phyloP scores from a whole-genome alignment of 1,140 invertebrate genomes.

The Nixonia krombeini region DNA sequence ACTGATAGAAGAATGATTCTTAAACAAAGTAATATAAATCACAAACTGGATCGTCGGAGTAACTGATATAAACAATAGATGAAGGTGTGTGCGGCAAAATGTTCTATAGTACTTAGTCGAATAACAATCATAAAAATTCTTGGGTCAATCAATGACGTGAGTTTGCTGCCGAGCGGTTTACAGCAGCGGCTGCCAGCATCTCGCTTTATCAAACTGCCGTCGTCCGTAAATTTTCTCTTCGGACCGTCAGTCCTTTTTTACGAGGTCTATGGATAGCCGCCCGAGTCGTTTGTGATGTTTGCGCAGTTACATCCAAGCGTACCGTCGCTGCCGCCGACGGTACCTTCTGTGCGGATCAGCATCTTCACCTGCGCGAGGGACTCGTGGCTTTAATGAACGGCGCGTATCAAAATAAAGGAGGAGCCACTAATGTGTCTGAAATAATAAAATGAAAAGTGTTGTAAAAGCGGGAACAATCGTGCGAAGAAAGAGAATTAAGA shows the following conservation, averaged over 20 bases:
- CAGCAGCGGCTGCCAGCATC: constrained; percentile 38
- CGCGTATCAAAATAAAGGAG: no score
- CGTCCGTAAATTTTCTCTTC: constrained; percentile 28
- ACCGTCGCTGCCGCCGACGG: constrained; percentile 5
- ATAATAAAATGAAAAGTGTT: no score
- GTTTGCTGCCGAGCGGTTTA: constrained; percentile 55
- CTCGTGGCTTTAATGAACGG: no score
- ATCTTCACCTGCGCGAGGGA: no score
- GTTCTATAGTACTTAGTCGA: constrained; percentile 44
- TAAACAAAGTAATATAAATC: no score
- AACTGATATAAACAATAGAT: no score
- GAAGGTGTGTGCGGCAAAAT: background rate
- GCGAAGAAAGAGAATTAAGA: no score
- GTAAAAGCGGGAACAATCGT: no score
- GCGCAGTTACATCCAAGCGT: constrained; percentile 24
- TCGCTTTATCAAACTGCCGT: constrained; percentile 34
- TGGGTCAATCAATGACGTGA: constrained; percentile 60
- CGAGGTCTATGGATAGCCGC: constrained; percentile 19
- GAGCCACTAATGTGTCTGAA: no score
- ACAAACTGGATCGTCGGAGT: no score
- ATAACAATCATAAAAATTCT: constrained; percentile 62
- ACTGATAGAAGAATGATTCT: no score
- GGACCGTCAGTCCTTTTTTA: constrained; percentile 28
- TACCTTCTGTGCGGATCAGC: no score
- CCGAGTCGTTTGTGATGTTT: constrained; percentile 27